Evolutionary conservation across 2,113 vertebrate species (phyloP), one percentile per base, ranked within the genome.

Genomic region (Suncus etruscus): DNA sequence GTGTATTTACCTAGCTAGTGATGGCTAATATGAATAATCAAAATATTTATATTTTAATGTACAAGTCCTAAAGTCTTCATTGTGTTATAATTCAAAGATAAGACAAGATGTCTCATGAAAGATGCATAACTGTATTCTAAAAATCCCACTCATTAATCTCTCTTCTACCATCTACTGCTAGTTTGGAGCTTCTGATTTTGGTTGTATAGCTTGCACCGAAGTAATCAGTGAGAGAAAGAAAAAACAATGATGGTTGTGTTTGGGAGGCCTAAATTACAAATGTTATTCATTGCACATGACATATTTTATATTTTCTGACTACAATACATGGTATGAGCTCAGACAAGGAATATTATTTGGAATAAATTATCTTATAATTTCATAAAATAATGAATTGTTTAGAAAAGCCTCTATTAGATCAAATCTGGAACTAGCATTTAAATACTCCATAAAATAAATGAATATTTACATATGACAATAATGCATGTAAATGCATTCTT

Each of bases 301-400:
- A 12, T n/a, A 93, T 81, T 88, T 75, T 11, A 89, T 76, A 87
- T 78, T 85, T 25, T 87, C 72, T 63, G 18, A 80, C 61, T 82
- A 24, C 83, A 79, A 78, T 83, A 54, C n/a, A 50, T 22, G 81
- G 12, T 87, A 82, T 93, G 81, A 73, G 25, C n/a, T 87, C 14
- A 86, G n/a, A 76, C 66, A 66, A 81, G 25, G 15, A 94, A 82
- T 51, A 39, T 68, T 11, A 75, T 90, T 92, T 84, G 93, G 87
- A 92, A 93, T 90, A 88, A 87, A 87, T 63, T 54, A 68, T 45
- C 87, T 29, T 61, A 69, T 39, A 92, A 93, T 70, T 88, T 88
- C 58, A n/a, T n/a, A 87, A 79, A 47, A n/a, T 92, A 83, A 93
- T 86, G 61, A 88, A 68, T 80, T 86, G 3, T 47, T 89, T 88